A percentile compares a stretch with the other conserved stretches of the same genome.
Evolutionary conservation across 2,797 vertebrate species (phyloP).

Genomic region (Trematomus bernacchii): DNA sequence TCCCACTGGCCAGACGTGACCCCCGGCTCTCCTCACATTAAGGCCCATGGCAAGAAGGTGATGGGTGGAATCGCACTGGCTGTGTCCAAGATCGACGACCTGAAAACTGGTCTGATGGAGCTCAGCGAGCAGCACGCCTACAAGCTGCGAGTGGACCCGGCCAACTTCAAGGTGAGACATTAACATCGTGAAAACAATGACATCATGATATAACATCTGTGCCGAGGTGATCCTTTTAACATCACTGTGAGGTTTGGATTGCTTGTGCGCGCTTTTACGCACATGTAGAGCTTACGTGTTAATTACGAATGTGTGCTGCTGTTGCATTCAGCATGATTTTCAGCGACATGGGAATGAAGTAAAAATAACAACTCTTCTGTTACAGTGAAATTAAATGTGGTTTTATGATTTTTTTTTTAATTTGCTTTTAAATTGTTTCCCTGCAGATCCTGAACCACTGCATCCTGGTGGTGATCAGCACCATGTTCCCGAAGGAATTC

Average conservation of each 20-base stretch:
- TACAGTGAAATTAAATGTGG: neutral
- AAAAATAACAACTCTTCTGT: neutral
- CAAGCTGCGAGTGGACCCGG: conserved; percentile 83
- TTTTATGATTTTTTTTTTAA: neutral
- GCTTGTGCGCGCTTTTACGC: neutral
- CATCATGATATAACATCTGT: neutral
- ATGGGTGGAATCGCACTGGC: conserved; percentile 73
- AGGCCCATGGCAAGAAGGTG: conserved; percentile 78
- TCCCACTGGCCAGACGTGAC: conserved; percentile 80
- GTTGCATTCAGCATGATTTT: neutral
- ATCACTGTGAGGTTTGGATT: no score
- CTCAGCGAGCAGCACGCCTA: conserved; percentile 87
- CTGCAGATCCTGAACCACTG: conserved; percentile 86
- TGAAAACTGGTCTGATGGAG: conserved; percentile 70
- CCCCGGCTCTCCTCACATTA: conserved; percentile 71
- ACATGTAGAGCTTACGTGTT: neutral
- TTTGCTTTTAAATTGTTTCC: neutral
- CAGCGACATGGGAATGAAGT: neutral
- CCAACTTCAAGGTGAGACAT: conserved; percentile 85
- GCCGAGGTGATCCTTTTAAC: neutral
- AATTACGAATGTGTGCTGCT: neutral
- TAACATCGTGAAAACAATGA: no score
- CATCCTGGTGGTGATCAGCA: conserved; percentile 85
- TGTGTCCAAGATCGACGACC: conserved; percentile 80
- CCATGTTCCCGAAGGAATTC: conserved; percentile 73